These are phyloP conservation scores for Metallyticus violacea DNA, from an alignment of 2,888 invertebrate species.

Conservation along the genomic window DNA sequence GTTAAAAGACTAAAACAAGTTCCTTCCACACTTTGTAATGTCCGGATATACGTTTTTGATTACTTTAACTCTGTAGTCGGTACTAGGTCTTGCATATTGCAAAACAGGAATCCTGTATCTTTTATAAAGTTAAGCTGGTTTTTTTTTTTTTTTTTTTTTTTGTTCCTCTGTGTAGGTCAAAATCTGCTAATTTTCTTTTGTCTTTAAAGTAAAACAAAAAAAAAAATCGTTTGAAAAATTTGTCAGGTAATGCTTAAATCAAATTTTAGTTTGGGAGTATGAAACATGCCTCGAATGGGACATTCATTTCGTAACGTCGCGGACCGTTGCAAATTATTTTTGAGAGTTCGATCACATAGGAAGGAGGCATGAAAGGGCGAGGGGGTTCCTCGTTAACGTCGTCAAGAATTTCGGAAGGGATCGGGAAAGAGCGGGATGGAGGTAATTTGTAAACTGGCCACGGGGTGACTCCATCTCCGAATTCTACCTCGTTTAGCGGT, in stretches of 20 bases:
- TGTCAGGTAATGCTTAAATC: neutral
- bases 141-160: no score
- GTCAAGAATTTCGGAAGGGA: neutral
- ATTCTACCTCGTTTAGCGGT: constrained; percentile 28
- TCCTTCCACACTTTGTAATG: no score
- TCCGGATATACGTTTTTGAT: no score
- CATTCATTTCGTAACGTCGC: no score
- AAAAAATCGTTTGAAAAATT: neutral
- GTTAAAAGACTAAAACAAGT: no score
- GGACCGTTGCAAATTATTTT: neutral
- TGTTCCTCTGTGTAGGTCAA: neutral
- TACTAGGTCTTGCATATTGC: no score
- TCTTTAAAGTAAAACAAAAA: neutral
- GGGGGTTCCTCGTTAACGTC: neutral
- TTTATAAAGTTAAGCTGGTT: no score
- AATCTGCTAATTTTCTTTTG: neutral
- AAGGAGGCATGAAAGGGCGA: neutral
- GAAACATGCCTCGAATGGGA: neutral
- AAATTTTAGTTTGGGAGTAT: neutral
- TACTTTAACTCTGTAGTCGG: no score
- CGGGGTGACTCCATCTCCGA: constrained; percentile 9
- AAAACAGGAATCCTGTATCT: no score
- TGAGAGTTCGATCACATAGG: constrained; percentile 2
- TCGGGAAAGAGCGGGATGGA: neutral
- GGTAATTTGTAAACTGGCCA: constrained; percentile 27